Evolutionary conservation across 2,797 vertebrate genomes (phyloP).

Genomic region (Schizopygopsis pylzovi): DNA sequence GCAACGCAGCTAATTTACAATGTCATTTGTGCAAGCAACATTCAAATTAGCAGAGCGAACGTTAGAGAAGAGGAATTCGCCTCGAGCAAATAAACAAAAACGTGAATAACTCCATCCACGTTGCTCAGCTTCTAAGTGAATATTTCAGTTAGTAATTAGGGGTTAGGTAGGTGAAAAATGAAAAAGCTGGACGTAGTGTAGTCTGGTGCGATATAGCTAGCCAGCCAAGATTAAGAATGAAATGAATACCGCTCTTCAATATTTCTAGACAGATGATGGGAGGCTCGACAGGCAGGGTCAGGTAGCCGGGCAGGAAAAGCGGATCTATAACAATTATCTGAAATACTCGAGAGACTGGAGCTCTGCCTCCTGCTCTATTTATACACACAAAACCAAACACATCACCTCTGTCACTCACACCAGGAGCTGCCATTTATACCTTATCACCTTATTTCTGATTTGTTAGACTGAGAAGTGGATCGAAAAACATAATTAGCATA

Average conservation of each 20-base stretch:
- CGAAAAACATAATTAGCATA: background rate
- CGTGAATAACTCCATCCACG: background rate
- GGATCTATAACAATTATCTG: conserved; percentile 64
- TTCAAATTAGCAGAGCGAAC: conserved; percentile 17
- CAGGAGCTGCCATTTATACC: conserved; percentile 30
- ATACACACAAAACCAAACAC: conserved; percentile 37
- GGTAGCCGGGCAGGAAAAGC: conserved; percentile 43
- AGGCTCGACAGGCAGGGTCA: conserved; percentile 36
- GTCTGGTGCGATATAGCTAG: background rate
- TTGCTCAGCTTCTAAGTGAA: conserved; percentile 15
- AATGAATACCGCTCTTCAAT: conserved; percentile 25
- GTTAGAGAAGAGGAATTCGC: background rate
- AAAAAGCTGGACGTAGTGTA: background rate
- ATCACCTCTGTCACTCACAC: conserved; percentile 17
- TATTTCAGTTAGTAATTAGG: conserved; percentile 39
- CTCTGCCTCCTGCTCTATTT: conserved; percentile 39
- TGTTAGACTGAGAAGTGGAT: background rate
- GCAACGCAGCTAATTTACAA: background rate
- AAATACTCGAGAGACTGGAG: conserved; percentile 46
- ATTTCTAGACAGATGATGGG: conserved; percentile 1
- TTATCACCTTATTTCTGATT: conserved; percentile 27
- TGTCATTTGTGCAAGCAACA: conserved; percentile 17
- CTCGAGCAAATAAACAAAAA: conserved; percentile 23
- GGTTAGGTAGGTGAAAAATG: conserved; percentile 3
- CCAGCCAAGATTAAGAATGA: conserved; percentile 14